These are phyloP conservation scores for Nemotelus nigrinus DNA, from an alignment of 2,888 invertebrate species.

Conservation along the genomic window DNA sequence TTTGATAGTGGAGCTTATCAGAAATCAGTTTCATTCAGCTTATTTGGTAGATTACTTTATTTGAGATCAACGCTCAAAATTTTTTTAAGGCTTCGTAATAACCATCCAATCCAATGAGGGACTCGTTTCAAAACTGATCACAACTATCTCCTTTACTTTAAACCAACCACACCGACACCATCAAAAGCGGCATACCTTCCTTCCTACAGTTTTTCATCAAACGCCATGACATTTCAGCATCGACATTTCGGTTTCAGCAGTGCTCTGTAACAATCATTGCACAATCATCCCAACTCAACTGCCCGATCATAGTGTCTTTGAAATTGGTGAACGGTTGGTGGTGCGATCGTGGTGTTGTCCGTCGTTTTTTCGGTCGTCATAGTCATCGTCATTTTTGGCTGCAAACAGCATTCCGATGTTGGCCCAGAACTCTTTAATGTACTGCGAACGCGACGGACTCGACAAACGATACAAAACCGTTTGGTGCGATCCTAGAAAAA, in stretches of 20 bases:
- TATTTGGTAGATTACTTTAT: too few relatives aligned
- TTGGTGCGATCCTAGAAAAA: slow-evolving; percentile 10
- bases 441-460: slow-evolving; percentile 36
- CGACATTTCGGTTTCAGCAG: slow-evolving; percentile 27
- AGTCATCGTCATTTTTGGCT: slow-evolving; percentile 48
- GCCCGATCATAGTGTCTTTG: slow-evolving; percentile 11
- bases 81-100: too few relatives aligned
- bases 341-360: slow-evolving; percentile 44
- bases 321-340: slow-evolving; percentile 37
- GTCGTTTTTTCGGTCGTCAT: slow-evolving; percentile 18
- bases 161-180: not conserved
- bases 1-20: not conserved
- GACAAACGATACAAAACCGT: slow-evolving; percentile 27
- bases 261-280: slow-evolving; percentile 23
- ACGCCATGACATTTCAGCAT: not conserved
- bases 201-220: not conserved
- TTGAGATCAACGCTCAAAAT: too few relatives aligned
- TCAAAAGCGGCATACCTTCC: not conserved
- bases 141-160: not conserved
- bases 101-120: too few relatives aligned
- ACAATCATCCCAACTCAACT: slow-evolving; percentile 38
- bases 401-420: slow-evolving; percentile 48
- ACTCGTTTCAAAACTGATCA: too few relatives aligned
- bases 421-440: slow-evolving; percentile 37
- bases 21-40: not conserved